These are phyloP conservation scores for Xanthia icteritia DNA, from an alignment of 2,888 invertebrate species.

Conservation along the genomic window DNA sequence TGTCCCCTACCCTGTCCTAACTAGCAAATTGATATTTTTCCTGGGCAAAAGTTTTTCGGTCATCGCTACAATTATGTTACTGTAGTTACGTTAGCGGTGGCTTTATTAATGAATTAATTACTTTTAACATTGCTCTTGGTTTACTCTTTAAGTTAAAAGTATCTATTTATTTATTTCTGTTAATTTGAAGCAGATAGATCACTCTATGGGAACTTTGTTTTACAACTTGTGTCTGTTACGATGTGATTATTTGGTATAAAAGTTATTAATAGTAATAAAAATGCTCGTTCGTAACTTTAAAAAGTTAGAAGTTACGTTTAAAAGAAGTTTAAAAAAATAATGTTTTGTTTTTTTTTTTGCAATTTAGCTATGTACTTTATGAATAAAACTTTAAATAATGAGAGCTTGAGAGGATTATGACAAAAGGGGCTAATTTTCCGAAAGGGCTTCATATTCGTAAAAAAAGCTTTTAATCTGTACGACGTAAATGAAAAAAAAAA, in stretches of 20 bases:
- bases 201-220: slow-evolving; percentile 1
- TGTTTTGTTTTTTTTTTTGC: neutral
- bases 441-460: too few relatives aligned
- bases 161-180: slow-evolving; percentile 4
- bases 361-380: neutral
- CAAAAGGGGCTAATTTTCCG: too few relatives aligned
- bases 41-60: neutral
- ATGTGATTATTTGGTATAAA: slow-evolving; percentile 1
- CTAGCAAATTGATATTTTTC: neutral
- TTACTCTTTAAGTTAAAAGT: neutral
- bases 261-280: neutral
- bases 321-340: neutral
- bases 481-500: too few relatives aligned
- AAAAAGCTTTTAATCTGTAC: too few relatives aligned
- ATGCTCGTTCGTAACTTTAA: neutral
- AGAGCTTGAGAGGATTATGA: too few relatives aligned
- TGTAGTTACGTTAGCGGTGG: neutral
- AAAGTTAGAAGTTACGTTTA: neutral
- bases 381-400: too few relatives aligned
- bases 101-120: neutral
- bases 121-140: neutral
- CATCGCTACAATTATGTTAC: neutral
- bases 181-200: neutral
- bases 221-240: neutral
- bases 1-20: too few relatives aligned